These are phyloP conservation scores for Nymphalis io DNA, from an alignment of 1,140 invertebrate genomes.

Conservation along the genomic window DNA sequence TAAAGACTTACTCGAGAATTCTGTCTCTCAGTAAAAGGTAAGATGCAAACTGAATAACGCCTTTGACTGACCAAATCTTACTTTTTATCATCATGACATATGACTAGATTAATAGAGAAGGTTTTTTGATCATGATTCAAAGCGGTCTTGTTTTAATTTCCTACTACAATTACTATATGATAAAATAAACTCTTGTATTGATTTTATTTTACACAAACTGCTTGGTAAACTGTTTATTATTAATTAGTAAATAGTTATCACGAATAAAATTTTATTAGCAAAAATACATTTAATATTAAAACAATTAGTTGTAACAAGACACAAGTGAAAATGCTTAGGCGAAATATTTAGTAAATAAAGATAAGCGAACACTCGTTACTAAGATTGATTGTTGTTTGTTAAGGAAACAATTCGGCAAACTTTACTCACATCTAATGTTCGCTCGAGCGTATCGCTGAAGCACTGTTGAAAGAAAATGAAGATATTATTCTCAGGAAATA, in stretches of 20 bases:
- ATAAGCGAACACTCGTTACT: conserved; percentile 33
- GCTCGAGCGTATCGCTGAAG: conserved; percentile 45
- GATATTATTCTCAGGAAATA: conserved; percentile 7
- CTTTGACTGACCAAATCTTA: conserved; percentile 8
- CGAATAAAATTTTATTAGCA: no score
- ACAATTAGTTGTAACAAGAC: background rate
- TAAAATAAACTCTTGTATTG: no score
- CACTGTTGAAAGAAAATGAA: conserved; percentile 46
- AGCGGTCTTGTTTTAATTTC: no score
- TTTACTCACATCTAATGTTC: conserved; percentile 46
- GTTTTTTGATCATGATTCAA: no score
- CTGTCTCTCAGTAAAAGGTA: conserved; percentile 29
- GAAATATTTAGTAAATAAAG: conserved; percentile 33
- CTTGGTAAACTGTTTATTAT: no score
- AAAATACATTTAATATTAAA: background rate
- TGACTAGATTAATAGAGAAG: no score
- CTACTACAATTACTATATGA: no score
- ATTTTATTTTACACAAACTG: no score
- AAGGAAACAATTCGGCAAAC: conserved; percentile 36
- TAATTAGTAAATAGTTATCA: no score
- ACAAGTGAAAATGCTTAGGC: conserved; percentile 23
- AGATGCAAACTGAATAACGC: conserved; percentile 20
- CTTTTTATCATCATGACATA: background rate
- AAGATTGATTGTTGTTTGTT: conserved; percentile 47
- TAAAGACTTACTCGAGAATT: conserved; percentile 35